Evolutionary conservation across 2,113 vertebrate species (phyloP).

Genomic region (Microtus richardsoni): DNA sequence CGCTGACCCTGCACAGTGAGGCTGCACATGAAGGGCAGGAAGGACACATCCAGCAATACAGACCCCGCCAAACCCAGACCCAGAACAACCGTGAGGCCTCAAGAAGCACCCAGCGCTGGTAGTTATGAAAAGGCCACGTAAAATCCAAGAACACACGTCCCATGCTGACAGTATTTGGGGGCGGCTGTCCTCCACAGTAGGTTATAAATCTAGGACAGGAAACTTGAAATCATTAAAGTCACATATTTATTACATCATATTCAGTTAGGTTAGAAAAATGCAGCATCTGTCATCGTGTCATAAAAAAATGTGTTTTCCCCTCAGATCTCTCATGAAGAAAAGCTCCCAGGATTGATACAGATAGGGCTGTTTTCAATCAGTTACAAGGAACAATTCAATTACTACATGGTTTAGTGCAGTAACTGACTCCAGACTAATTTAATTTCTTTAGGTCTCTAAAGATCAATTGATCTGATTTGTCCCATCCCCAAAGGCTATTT

Average conservation of each 20-base stretch:
- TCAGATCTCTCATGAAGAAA: constrained; percentile 88
- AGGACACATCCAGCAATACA: not conserved
- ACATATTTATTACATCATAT: constrained; percentile 94
- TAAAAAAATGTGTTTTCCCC: constrained; percentile 99
- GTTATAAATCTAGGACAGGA: constrained; percentile 86
- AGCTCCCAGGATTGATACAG: constrained; percentile 89
- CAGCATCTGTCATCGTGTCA: constrained; percentile 99
- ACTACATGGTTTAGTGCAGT: constrained; percentile 98
- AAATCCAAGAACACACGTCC: constrained; percentile 39
- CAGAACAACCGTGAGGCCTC: not conserved
- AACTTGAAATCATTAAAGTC: constrained; percentile 92
- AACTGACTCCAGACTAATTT: constrained; percentile 99
- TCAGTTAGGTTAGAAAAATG: constrained; percentile 97
- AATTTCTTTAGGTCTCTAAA: constrained; percentile 98
- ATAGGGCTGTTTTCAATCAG: constrained; percentile 98
- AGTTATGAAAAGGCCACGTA: not conserved
- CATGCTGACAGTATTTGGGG: constrained; percentile 77
- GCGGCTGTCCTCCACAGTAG: constrained; percentile 66
- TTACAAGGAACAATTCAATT: constrained; percentile 98
- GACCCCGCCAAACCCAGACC: constrained; percentile 43
- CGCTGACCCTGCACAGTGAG: not conserved
- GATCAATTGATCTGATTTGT: constrained; percentile 99
- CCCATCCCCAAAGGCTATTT: constrained; percentile 91
- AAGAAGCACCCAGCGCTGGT: not conserved
- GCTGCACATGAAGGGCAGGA: not conserved